Base-by-base conservation (phyloP, 2,888 invertebrate genomes). In the Amorpha juglandis region DNA sequence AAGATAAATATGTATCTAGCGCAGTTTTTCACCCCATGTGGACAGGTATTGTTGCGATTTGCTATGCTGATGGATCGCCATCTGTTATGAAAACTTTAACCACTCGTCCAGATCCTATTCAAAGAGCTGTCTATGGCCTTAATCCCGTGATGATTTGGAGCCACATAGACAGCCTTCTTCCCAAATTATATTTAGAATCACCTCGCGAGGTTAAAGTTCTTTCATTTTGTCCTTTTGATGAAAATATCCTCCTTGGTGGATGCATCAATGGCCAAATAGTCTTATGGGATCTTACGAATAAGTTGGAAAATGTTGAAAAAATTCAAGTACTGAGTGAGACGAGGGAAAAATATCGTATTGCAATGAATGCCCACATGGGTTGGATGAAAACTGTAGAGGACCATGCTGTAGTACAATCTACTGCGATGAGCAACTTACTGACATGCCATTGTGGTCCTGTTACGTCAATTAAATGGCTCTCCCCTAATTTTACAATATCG, bases 121-220 rank as follows among this genome's bases (percentile, higher is more conserved):
- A 94, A 79, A 88, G 94, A 75, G 94, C 95, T 0, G 94, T 95
- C 0, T 94, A 95, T 65, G 95, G 95, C 4, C 83, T 94, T 2
- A 96, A 96, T 82, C 95, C 95, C 0, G 95, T 96, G 0, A 89
- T 97, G 69, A 92, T 97, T 72, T 97, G 97, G 97, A 96, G 96
- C 72, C 96, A 96, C 70, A 92, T 94, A 38, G 96, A 97, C 74
- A 95, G 94, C 65, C 86, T 97, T 2, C 88, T 94, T 35, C 96
- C 96, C 21, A 96, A 96, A 87, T 84, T 97, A 52, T 94, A 95
- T 74, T 92, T 97, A 64, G 95, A 96, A 80, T 91, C 95, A 4
- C 94, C 95, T 0, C 91, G 96, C 51, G 96, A 96, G 86, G 94
- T 96, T 0, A 94, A 95, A 45, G 84, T 91, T 0, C 82, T 97